These are phyloP conservation scores for Sebastes cheni DNA, from an alignment of 2,797 vertebrate species.

Conservation along the genomic window DNA sequence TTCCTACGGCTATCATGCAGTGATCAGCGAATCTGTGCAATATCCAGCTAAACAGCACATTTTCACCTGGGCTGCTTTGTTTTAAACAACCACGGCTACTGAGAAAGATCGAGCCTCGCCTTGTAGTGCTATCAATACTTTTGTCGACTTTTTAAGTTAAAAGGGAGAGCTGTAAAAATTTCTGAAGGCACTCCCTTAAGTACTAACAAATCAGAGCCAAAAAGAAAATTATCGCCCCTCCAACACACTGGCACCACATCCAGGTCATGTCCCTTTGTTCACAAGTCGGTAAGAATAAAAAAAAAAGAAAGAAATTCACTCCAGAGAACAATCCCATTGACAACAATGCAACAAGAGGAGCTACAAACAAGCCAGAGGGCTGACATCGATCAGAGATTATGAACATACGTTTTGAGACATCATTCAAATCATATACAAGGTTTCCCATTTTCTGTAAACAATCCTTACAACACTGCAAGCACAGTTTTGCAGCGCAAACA, in stretches of 20 bases:
- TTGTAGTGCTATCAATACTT: slow-evolving; percentile 83
- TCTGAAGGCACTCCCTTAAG: slow-evolving; percentile 75
- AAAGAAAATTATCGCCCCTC: slow-evolving; percentile 51
- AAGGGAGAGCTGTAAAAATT: slow-evolving; percentile 66
- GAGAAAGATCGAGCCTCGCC: slow-evolving; percentile 72
- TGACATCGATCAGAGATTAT: slow-evolving; percentile 20
- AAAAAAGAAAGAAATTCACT: slow-evolving; percentile 49
- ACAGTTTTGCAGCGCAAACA: not conserved
- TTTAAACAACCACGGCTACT: slow-evolving; percentile 71
- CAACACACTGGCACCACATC: slow-evolving; percentile 67
- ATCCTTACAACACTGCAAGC: slow-evolving; percentile 22
- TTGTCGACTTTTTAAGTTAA: slow-evolving; percentile 67
- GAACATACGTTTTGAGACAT: slow-evolving; percentile 32
- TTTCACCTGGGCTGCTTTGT: slow-evolving; percentile 35
- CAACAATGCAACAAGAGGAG: slow-evolving; percentile 44
- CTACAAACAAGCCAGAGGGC: slow-evolving; percentile 33
- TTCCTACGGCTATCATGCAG: slow-evolving; percentile 79
- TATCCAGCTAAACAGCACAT: slow-evolving; percentile 58
- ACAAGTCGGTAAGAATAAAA: slow-evolving; percentile 71
- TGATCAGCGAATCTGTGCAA: slow-evolving; percentile 68
- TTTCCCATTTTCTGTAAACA: slow-evolving; percentile 41
- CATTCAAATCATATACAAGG: slow-evolving; percentile 27
- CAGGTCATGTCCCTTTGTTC: slow-evolving; percentile 90
- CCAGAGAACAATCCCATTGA: slow-evolving; percentile 54
- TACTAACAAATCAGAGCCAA: slow-evolving; percentile 57